These are phyloP conservation scores for Phymatocera aterrima DNA, from an alignment of 2,888 invertebrate species.

Conservation along the genomic window DNA sequence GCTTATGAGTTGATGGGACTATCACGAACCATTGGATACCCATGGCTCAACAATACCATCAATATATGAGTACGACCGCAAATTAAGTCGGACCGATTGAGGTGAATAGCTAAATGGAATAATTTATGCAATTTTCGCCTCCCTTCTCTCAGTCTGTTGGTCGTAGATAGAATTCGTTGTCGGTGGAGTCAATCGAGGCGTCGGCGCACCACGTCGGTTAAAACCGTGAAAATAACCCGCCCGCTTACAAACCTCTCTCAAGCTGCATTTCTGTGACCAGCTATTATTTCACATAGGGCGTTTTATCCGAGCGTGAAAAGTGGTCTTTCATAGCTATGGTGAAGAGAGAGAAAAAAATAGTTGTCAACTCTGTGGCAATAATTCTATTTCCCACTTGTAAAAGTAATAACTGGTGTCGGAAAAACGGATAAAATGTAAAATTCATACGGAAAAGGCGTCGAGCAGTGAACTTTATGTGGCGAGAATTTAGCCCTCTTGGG, in stretches of 20 bases:
- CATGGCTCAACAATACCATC: not conserved
- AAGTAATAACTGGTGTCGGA: conserved; percentile 40
- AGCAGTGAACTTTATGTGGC: conserved; percentile 39
- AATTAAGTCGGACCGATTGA: conserved; percentile 27
- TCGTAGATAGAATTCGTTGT: not conserved
- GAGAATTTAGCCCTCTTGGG: conserved; percentile 45
- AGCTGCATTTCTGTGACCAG: not conserved
- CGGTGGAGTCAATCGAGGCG: conserved; percentile 11
- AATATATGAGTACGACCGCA: conserved; percentile 18
- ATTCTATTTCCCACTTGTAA: conserved; percentile 41
- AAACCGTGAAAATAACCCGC: conserved; percentile 16
- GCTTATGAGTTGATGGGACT: not conserved
- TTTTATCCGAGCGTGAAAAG: conserved; percentile 11
- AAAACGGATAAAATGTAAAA: conserved; percentile 46
- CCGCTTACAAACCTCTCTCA: not conserved
- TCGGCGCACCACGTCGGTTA: not conserved
- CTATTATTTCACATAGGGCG: not conserved
- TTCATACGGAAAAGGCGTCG: conserved; percentile 43
- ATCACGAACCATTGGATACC: not conserved
- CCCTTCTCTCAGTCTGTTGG: not conserved
- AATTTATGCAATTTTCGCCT: conserved; percentile 35
- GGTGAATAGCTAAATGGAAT: conserved; percentile 27
- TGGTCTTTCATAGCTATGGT: not conserved
- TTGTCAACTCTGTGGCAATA: conserved; percentile 25
- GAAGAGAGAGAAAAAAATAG: not conserved